Evolutionary conservation across 2,797 vertebrate species (phyloP).

Genomic region (Paedocypris micromegethes): DNA sequence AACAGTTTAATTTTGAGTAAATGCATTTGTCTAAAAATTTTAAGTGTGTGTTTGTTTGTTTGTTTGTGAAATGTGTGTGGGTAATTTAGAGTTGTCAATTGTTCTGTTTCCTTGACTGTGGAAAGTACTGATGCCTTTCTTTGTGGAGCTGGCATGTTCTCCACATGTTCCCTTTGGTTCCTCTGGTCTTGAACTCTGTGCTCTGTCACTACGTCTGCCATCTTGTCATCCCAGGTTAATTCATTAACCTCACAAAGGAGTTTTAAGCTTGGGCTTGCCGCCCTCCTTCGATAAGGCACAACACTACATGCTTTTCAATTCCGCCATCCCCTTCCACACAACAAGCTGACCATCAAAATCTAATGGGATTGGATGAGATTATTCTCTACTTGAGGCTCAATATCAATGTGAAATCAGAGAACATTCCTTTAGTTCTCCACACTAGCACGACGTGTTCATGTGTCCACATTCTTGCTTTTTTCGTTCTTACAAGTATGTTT

Average conservation of each 20-base stretch:
- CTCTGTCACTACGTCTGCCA: neutral
- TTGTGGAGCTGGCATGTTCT: neutral
- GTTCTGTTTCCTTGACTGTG: too few relatives aligned
- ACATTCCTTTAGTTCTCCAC: constrained; percentile 19
- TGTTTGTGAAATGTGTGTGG: too few relatives aligned
- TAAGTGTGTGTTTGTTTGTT: too few relatives aligned
- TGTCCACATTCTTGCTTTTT: constrained; percentile 8
- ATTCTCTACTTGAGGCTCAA: constrained; percentile 26
- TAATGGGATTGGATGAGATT: constrained; percentile 31
- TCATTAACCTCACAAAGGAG: neutral
- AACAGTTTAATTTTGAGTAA: too few relatives aligned
- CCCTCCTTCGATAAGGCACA: neutral
- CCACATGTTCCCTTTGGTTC: neutral
- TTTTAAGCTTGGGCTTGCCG: constrained; percentile 1
- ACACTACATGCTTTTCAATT: constrained; percentile 17
- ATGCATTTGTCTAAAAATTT: too few relatives aligned
- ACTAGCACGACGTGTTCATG: constrained; percentile 16
- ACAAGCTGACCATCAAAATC: constrained; percentile 24
- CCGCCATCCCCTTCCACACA: constrained; percentile 10
- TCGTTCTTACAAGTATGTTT: neutral
- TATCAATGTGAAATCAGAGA: constrained; percentile 16
- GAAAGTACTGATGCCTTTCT: too few relatives aligned
- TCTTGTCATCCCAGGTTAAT: neutral
- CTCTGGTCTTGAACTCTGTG: too few relatives aligned
- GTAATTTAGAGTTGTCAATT: too few relatives aligned